phyloP scores from a whole-genome alignment of 2,113 vertebrate genomes.

The Myodes glareolus region DNA sequence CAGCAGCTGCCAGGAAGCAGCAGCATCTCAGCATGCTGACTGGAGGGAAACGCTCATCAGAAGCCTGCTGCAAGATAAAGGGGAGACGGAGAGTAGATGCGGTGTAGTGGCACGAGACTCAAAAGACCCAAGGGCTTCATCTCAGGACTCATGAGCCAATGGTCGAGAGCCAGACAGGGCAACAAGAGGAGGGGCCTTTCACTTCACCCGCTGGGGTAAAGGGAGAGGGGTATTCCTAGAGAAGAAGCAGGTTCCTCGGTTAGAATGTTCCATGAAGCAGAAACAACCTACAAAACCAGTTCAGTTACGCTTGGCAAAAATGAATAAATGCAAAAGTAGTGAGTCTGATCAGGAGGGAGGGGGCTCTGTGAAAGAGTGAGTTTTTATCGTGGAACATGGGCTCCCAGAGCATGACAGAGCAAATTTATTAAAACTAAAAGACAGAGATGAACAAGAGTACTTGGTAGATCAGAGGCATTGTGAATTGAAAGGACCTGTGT shows the following conservation, averaged over 20 bases:
- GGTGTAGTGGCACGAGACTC: background rate
- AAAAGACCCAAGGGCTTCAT: background rate
- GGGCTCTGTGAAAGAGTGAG: background rate
- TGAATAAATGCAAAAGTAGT: background rate
- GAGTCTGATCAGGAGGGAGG: background rate
- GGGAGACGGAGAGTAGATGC: background rate
- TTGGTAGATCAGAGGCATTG: accelerated
- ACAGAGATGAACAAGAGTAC: background rate
- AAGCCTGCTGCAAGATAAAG: background rate
- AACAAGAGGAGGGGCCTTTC: too few relatives aligned
- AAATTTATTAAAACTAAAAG: background rate
- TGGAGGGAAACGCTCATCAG: background rate
- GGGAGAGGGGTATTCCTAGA: background rate
- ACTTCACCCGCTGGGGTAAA: background rate
- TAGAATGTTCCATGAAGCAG: background rate
- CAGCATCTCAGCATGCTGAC: background rate
- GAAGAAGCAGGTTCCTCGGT: background rate
- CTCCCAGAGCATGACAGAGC: background rate
- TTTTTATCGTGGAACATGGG: background rate
- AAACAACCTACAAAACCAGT: background rate
- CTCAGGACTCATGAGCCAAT: background rate
- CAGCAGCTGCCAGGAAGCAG: background rate
- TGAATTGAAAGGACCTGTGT: background rate
- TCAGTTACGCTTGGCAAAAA: background rate
- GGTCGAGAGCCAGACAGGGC: background rate